A percentile compares a stretch with the other conserved stretches of the same genome.
These are phyloP conservation scores for Bibio marci DNA, from an alignment of 2,888 invertebrate genomes.

Conservation along the genomic window DNA sequence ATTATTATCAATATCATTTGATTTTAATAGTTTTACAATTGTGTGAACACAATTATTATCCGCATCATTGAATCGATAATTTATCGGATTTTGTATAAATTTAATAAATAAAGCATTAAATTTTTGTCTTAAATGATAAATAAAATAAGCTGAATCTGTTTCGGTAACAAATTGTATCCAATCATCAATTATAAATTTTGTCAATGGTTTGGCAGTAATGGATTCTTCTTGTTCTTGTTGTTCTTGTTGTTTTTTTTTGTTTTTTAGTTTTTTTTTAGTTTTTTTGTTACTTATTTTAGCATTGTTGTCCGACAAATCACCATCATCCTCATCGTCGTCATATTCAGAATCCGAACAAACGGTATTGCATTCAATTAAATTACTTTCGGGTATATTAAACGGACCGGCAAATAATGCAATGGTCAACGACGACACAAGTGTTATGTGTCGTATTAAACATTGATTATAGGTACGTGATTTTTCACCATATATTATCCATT, in stretches of 20 bases:
- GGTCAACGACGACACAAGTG: conserved; percentile 63
- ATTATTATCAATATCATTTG: neutral
- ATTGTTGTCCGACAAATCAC: no score
- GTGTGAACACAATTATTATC: neutral
- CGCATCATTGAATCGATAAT: neutral
- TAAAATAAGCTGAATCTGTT: conserved; percentile 44
- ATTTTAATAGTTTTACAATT: neutral
- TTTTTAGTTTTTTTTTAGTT: no score
- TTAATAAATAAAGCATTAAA: conserved; percentile 50
- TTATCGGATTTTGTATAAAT: conserved; percentile 9
- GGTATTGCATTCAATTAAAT: conserved; percentile 3
- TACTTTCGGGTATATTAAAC: conserved; percentile 30
- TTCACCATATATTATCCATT: conserved; percentile 81
- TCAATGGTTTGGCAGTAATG: conserved; percentile 4
- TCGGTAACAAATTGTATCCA: conserved; percentile 58
- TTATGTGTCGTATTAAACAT: conserved; percentile 61
- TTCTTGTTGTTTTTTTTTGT: no score
- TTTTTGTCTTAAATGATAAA: conserved; percentile 52
- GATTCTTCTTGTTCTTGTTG: conserved; percentile 7
- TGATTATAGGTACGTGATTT: conserved; percentile 51
- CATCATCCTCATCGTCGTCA: neutral
- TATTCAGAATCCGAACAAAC: conserved; percentile 4
- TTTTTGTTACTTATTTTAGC: no score
- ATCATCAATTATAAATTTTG: conserved; percentile 44
- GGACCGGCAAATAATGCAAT: conserved; percentile 50